A percentile compares a stretch with the other conserved stretches of the same genome.
Evolutionary conservation across 2,113 vertebrate genomes (phyloP).

Genomic region (Sinocyclocheilus anophthalmus): DNA sequence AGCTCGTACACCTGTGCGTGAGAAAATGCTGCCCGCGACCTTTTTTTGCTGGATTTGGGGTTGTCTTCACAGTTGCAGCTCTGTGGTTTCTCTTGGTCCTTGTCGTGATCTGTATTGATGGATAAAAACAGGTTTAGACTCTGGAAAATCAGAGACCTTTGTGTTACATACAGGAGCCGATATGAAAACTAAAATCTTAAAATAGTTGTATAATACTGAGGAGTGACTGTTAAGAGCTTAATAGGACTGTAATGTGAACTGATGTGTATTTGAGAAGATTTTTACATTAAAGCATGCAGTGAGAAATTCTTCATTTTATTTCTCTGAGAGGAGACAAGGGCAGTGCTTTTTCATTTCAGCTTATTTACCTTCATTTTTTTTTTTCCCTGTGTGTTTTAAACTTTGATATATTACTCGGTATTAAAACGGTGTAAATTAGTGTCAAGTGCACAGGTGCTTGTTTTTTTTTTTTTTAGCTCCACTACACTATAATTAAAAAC

Average conservation of each 20-base stretch:
- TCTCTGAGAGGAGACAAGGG: not conserved
- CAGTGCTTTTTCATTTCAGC: not conserved
- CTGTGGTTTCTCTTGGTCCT: conserved; percentile 33
- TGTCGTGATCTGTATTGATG: conserved; percentile 44
- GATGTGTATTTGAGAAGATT: no score
- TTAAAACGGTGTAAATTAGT: not conserved
- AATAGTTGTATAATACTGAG: not conserved
- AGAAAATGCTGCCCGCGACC: conserved; percentile 80
- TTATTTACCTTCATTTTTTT: not conserved
- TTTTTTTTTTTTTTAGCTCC: not conserved
- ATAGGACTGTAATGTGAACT: not conserved
- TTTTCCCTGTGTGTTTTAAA: not conserved
- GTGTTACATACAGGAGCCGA: not conserved
- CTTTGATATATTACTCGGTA: not conserved
- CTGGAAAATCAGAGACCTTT: not conserved
- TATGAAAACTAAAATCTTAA: not conserved
- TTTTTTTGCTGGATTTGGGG: conserved; percentile 70
- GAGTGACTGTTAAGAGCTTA: not conserved
- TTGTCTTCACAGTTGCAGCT: conserved; percentile 47
- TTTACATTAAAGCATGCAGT: no score
- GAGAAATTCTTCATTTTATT: not conserved
- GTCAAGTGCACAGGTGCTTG: not conserved
- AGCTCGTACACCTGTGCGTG: conserved; percentile 80
- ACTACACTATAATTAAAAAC: not conserved
- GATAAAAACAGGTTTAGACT: conserved; percentile 17